A percentile compares a stretch with the other conserved stretches of the same genome.
Conservation (phyloP, 2,888 invertebrate genomes). For the Ormyrus pomaceus region DNA sequence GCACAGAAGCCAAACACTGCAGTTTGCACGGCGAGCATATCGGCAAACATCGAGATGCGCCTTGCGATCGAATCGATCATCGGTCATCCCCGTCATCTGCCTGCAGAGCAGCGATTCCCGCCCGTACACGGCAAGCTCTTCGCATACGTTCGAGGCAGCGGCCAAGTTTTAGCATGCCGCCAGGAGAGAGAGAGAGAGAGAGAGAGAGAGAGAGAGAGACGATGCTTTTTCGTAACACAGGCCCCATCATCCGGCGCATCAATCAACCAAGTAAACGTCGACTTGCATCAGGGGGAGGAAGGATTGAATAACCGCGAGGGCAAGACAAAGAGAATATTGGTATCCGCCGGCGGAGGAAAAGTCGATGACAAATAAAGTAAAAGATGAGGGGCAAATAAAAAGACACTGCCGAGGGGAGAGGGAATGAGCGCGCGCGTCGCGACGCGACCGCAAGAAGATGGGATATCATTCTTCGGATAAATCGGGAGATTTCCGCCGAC, state of each 20-base stretch:
- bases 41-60: slow-evolving; percentile 14
- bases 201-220: not conserved
- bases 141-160: not conserved
- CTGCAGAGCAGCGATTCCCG: not conserved
- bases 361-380: slow-evolving; percentile 43
- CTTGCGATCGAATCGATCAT: slow-evolving; percentile 30
- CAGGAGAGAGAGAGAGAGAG: not conserved
- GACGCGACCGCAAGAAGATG: not conserved
- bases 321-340: not conserved
- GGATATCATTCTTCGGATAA: slow-evolving; percentile 34
- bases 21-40: not conserved
- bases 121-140: not conserved
- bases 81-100: not conserved
- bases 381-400: slow-evolving; percentile 34
- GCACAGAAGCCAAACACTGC: slow-evolving; percentile 1
- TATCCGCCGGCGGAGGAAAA: slow-evolving; percentile 11
- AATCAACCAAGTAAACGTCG: slow-evolving; percentile 25
- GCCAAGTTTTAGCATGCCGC: not conserved
- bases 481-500: slow-evolving; percentile 39
- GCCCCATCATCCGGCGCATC: slow-evolving; percentile 34
- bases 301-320: slow-evolving; percentile 26
- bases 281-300: not conserved
- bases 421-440: not conserved
- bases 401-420: slow-evolving; percentile 4
- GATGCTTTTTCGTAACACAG: slow-evolving; percentile 1